Conservation (phyloP, 2,113 vertebrate genomes). For the Fulica atra region DNA sequence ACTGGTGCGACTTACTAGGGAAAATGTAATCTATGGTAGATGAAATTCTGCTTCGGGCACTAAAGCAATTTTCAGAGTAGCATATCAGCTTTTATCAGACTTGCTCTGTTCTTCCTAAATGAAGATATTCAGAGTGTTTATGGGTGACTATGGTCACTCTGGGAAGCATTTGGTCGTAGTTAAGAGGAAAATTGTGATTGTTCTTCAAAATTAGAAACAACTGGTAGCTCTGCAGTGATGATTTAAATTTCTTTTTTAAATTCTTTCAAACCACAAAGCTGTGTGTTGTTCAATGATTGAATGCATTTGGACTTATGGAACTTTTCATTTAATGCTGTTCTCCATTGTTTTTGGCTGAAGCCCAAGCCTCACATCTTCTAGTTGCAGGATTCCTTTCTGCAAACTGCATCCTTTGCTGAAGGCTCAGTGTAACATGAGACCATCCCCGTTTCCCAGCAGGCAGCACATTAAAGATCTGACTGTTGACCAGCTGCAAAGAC, state of each 20-base stretch:
- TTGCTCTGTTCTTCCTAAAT: not conserved
- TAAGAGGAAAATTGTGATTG: slow-evolving; percentile 54
- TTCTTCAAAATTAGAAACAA: slow-evolving; percentile 64
- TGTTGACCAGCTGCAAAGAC: slow-evolving; percentile 78
- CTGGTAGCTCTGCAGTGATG: slow-evolving; percentile 60
- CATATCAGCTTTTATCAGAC: not conserved
- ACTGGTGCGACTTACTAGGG: not conserved
- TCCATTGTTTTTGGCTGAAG: slow-evolving; percentile 76
- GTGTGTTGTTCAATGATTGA: slow-evolving; percentile 55
- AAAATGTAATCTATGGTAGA: not conserved
- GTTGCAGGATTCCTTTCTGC: slow-evolving; percentile 77
- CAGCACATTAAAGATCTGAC: slow-evolving; percentile 72
- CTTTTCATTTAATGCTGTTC: slow-evolving; percentile 73
- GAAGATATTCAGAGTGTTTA: not conserved
- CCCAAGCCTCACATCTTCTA: slow-evolving; percentile 80
- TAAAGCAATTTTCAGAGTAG: slow-evolving; percentile 7
- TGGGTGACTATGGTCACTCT: slow-evolving; percentile 32
- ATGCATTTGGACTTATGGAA: slow-evolving; percentile 70
- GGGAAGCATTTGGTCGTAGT: slow-evolving; percentile 54
- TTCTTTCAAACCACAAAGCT: slow-evolving; percentile 60
- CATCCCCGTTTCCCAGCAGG: slow-evolving; percentile 68
- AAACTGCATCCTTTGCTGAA: slow-evolving; percentile 66
- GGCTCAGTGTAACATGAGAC: slow-evolving; percentile 72
- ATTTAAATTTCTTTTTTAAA: slow-evolving; percentile 54
- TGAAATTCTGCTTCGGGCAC: slow-evolving; percentile 10